These are phyloP conservation scores for Nettapus auritus DNA, from an alignment of 2,113 vertebrate genomes.

Conservation along the genomic window DNA sequence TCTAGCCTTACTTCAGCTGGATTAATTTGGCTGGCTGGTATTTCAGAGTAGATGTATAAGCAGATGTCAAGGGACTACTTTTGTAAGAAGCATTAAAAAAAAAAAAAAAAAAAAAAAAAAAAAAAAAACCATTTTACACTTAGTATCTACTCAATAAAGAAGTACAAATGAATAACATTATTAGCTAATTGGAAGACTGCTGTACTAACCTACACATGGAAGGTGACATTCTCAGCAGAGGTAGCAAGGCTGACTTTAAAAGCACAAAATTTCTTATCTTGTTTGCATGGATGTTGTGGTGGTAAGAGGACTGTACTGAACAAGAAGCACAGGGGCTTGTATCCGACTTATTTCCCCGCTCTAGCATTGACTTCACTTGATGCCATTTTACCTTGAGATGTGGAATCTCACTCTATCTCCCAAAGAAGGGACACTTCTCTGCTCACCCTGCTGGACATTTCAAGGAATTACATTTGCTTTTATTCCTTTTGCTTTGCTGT, in stretches of 20 bases:
- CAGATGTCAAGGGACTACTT: neutral
- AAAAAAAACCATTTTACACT: neutral
- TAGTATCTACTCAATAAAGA: neutral
- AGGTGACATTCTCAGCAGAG: neutral
- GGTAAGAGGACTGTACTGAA: neutral
- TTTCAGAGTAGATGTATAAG: neutral
- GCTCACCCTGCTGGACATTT: neutral
- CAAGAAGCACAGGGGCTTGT: accelerated
- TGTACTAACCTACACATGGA: neutral
- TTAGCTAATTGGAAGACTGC: neutral
- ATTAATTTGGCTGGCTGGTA: conserved; percentile 6
- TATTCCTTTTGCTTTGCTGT: neutral
- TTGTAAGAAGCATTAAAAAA: neutral
- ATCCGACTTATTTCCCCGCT: neutral
- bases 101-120: neutral
- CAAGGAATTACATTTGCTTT: neutral
- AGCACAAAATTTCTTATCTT: neutral
- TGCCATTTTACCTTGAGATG: neutral
- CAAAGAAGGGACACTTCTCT: neutral
- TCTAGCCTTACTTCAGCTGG: neutral
- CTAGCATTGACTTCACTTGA: neutral
- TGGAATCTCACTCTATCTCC: neutral
- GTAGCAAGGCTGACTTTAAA: neutral
- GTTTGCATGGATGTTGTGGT: neutral
- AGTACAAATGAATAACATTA: neutral